phyloP scores from a whole-genome alignment of 2,113 vertebrate species.

The Micronisus gabar region DNA sequence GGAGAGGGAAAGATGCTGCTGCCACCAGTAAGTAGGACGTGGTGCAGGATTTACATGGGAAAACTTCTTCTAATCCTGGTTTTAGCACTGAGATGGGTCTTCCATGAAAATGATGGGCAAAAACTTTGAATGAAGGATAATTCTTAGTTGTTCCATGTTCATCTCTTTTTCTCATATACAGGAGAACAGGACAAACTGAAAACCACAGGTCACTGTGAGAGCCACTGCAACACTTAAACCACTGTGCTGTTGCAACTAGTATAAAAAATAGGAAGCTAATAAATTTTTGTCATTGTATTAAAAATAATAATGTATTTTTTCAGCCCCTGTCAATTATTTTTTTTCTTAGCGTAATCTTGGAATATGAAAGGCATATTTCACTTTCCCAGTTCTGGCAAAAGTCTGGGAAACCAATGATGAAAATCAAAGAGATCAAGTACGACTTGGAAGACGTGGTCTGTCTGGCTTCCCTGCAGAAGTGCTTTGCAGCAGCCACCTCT shows the following conservation, averaged over 20 bases:
- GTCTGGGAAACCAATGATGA: not conserved
- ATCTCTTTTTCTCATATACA: not conserved
- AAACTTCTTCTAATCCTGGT: not conserved
- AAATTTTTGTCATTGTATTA: not conserved
- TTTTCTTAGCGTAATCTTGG: not conserved
- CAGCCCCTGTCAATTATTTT: not conserved
- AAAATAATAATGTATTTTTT: not conserved
- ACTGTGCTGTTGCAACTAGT: not conserved
- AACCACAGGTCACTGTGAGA: not conserved
- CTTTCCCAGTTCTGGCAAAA: not conserved
- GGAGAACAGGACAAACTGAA: not conserved
- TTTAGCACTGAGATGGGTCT: not conserved
- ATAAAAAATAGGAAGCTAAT: not conserved
- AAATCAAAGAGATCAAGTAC: not conserved
- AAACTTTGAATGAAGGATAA: not conserved
- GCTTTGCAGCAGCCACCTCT: not conserved
- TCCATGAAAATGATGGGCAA: not conserved
- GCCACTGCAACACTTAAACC: not conserved
- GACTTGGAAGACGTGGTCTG: not conserved
- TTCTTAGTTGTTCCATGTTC: not conserved
- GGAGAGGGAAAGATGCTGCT: not conserved
- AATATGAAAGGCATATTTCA: not conserved
- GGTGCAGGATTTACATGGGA: not conserved
- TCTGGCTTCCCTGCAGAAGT: not conserved
- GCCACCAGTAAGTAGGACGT: not conserved